Evolutionary conservation across 2,113 vertebrate species (phyloP), one percentile per base, ranked within the genome.

Genomic region (Gallinago undulata): DNA sequence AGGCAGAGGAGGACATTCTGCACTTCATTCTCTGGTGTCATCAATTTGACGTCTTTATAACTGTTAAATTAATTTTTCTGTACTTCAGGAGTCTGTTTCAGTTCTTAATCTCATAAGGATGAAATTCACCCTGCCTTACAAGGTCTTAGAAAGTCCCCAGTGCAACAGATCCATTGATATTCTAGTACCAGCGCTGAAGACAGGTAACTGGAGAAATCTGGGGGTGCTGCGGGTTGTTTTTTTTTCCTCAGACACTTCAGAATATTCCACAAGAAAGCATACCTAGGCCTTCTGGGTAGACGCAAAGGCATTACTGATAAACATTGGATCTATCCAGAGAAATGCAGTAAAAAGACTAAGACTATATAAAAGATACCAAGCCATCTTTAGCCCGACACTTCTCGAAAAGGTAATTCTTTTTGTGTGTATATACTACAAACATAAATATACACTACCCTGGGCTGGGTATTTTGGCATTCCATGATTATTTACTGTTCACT

Each of bases 11-110:
- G 66, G 77, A 96, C 59, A 91, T 86, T 92, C 76, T 83, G 74
- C 81, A 93, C 81, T 94, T 94, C 74, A 85, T 87, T 91, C 84
- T 87, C 80, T 70, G 31, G 66, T 94, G 87, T 74, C 91, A 93
- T 93, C 57, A 87, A 19, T 83, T 30, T 94, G 91, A 90, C 10
- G 17, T 89, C 95, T 96, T 93, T 91, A 85, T 94, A 93, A 94
- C 66, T 62, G 55, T 47, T 91, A 87, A 91, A 95, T 95, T 94
- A 94, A 72, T 93, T 92, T 96, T 94, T 93, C 94, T 94, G 57
- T 89, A 76, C 69, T 90, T 93, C 31, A 33, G 67, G n/a, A 83
- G 55, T 50, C 84, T 89, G n/a, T 56, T 91, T 95, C 87, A 76
- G 63, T 74, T 87, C 91, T 87, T 87, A 87, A 73, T 73, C 39